Base-by-base conservation (phyloP, 1,140 invertebrate genomes). In the Bombus pascuorum region DNA sequence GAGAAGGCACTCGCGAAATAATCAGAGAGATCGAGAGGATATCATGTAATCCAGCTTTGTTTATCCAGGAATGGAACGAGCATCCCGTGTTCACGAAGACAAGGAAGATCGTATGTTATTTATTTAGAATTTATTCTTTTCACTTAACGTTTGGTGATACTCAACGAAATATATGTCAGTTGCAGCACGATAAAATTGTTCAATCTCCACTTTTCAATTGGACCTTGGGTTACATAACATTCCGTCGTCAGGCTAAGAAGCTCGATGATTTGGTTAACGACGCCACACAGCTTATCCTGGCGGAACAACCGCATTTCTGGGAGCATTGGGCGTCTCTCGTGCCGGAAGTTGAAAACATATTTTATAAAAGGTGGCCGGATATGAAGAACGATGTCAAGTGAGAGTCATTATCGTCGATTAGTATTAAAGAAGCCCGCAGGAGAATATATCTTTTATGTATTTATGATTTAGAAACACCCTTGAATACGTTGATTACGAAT, bases 1-100 rank as follows among this genome's bases (percentile, higher is more conserved):
- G 93, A 79, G 89, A 87, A 32, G 94, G 93, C 37, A 95, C 89
- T 78, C 93, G 87, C 22, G 87, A 92, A 66, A 79, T 94, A 1
- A 77, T 94, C 70, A 85, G 89, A 15, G 89, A 93, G 80, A 90
- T 94, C 28, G 94, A 95, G 75, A 93, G 87, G 65, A 91, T 94
- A 66, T 81, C 89, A 10, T 95, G 94, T 62, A 87, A 92, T 70
- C 92, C 94, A 3, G 71, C 47, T 42, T 76, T 71, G n/a, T 92
- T 95, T 73, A 92, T 93, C 39, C 91, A 86, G 28, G 94, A 95
- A 81, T 95, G 94, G 94, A 87, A 76, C 10, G 85, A 94, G 39
- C 91, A 94, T 25, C 90, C 91, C 2, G 47, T 91, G n/a, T 85
- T 94, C 70, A 68, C 53, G 6, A 91, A 71, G 72, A 82, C 91